A percentile compares a stretch with the other conserved stretches of the same genome.
Conservation (phyloP, 2,113 vertebrate genomes). For the Saimiri boliviensis region DNA sequence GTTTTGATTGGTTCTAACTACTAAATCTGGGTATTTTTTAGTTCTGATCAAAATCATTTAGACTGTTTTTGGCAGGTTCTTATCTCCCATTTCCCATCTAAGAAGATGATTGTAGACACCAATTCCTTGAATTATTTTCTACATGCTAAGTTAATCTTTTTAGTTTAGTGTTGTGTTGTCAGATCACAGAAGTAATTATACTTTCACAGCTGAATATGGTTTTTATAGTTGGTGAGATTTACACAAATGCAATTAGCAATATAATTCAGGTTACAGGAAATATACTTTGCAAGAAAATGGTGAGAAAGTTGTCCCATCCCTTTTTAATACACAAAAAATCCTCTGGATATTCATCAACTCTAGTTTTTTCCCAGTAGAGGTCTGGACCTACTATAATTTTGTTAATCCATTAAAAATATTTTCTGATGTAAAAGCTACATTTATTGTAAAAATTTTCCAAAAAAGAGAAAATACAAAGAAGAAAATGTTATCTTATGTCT, state of each 20-base stretch:
- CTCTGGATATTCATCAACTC: not conserved
- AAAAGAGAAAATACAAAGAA: constrained; percentile 27
- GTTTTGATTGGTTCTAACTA: constrained; percentile 42
- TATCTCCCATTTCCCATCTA: not conserved
- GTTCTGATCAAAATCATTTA: not conserved
- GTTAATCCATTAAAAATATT: not conserved
- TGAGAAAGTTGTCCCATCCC: not conserved
- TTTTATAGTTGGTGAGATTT: constrained; percentile 1
- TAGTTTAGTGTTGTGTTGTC: not conserved
- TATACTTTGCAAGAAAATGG: not conserved
- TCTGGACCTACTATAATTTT: not conserved
- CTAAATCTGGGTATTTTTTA: not conserved
- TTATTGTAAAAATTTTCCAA: not conserved
- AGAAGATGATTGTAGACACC: not conserved
- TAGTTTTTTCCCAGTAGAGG: not conserved
- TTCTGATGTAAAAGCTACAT: not conserved
- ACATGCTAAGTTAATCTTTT: not conserved
- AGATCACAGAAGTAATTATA: not conserved
- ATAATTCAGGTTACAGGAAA: not conserved
- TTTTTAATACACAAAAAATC: not conserved
- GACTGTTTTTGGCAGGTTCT: not conserved
- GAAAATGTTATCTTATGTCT: not conserved
- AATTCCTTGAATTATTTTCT: not conserved
- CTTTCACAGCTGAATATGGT: not conserved
- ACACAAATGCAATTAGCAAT: not conserved